Percentiles rank a stretch among this genome's conserved stretches.
Conservation (phyloP, 2,888 invertebrate genomes). For the Onchidella celtica region DNA sequence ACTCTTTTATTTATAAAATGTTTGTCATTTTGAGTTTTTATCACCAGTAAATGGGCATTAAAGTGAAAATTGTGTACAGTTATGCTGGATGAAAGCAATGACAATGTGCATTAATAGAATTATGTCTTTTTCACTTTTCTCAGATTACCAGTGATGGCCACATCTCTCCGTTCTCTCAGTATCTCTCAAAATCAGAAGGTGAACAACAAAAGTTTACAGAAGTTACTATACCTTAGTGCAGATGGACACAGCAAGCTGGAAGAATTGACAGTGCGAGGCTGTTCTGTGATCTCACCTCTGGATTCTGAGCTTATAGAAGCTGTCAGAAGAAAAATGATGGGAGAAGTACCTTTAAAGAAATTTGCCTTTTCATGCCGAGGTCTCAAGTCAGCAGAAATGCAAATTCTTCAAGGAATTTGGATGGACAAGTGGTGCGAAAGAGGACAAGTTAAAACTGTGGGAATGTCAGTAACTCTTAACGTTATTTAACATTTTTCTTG, state of each 20-base stretch:
- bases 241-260: conserved; percentile 55
- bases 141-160: conserved; percentile 63
- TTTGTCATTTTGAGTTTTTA: too few species aligned
- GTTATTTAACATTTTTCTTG: conserved; percentile 2
- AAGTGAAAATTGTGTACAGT: too few species aligned
- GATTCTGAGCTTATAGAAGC: conserved; percentile 64
- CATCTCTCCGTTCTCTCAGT: conserved; percentile 60
- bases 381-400: conserved; percentile 56
- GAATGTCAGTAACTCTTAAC: conserved; percentile 31
- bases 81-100: too few species aligned
- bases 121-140: too few species aligned
- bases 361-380: conserved; percentile 61
- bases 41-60: too few species aligned
- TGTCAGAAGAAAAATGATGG: conserved; percentile 61
- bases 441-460: conserved; percentile 46
- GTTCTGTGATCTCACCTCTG: conserved; percentile 66
- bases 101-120: too few species aligned
- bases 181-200: conserved; percentile 66
- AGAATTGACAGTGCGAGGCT: conserved; percentile 59
- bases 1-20: too few species aligned
- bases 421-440: conserved; percentile 60
- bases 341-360: conserved; percentile 52
- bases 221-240: conserved; percentile 55
- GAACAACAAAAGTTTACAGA: conserved; percentile 57
- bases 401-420: conserved; percentile 66